phyloP scores from a whole-genome alignment of 2,888 invertebrate species.

The Nomada fucata region DNA sequence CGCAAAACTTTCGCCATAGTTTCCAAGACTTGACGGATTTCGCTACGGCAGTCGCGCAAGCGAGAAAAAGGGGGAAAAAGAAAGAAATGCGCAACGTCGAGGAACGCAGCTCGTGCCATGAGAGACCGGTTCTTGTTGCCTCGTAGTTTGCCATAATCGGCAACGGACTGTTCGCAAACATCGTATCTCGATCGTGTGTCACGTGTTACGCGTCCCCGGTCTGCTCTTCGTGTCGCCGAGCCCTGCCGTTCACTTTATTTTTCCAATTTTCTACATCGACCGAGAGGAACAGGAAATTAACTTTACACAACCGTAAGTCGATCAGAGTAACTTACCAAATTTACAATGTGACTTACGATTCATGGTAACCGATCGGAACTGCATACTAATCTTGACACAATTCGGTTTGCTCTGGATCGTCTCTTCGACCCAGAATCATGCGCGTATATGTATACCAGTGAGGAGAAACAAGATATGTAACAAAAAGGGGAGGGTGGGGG shows the following conservation, averaged over 20 bases:
- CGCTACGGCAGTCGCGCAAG: slow-evolving; percentile 14
- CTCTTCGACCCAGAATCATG: slow-evolving; percentile 10
- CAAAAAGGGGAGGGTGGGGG: not conserved
- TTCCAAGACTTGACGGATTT: slow-evolving; percentile 30
- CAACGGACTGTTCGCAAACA: slow-evolving; percentile 50
- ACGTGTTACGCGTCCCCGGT: slow-evolving; percentile 47
- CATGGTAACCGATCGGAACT: slow-evolving; percentile 18
- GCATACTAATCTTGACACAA: slow-evolving; percentile 22
- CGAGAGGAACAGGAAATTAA: slow-evolving; percentile 36
- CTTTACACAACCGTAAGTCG: slow-evolving; percentile 33
- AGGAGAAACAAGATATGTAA: slow-evolving; percentile 36
- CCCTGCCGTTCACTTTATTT: slow-evolving; percentile 41
- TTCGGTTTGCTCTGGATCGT: not conserved
- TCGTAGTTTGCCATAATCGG: slow-evolving; percentile 54
- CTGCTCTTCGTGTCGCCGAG: slow-evolving; percentile 27
- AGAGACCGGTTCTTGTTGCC: slow-evolving; percentile 37
- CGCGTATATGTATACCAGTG: not conserved
- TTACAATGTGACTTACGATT: slow-evolving; percentile 1
- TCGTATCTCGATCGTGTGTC: slow-evolving; percentile 46
- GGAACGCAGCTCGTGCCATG: slow-evolving; percentile 33
- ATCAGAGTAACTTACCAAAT: slow-evolving; percentile 18
- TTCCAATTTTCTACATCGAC: slow-evolving; percentile 35
- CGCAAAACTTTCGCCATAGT: slow-evolving; percentile 49
- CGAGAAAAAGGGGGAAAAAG: not conserved
- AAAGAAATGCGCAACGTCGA: slow-evolving; percentile 27